These are phyloP conservation scores for Bruchidius siliquastri DNA, from an alignment of 2,888 invertebrate species.

Conservation along the genomic window DNA sequence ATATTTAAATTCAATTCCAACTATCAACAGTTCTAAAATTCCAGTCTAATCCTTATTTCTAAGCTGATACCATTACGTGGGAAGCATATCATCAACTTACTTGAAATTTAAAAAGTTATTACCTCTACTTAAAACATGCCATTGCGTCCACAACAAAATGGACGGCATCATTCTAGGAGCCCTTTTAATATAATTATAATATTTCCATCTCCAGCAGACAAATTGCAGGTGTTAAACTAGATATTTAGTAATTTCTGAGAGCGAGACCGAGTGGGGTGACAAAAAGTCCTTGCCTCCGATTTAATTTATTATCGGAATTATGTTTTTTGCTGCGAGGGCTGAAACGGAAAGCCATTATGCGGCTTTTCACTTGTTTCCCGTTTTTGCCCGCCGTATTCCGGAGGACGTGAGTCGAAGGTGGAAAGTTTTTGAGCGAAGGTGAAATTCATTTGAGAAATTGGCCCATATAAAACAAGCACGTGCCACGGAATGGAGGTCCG, in stretches of 20 bases:
- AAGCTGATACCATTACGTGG: too few relatives aligned
- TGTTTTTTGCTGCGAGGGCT: conserved; percentile 20
- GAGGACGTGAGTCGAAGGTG: neutral
- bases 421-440: conserved; percentile 3
- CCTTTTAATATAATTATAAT: too few relatives aligned
- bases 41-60: too few relatives aligned
- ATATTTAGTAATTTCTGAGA: neutral
- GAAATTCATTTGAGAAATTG: conserved; percentile 4
- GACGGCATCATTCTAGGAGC: too few relatives aligned
- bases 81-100: too few relatives aligned
- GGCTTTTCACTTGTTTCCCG: conserved; percentile 14
- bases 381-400: neutral
- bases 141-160: too few relatives aligned
- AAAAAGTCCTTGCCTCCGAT: conserved; percentile 27
- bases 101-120: too few relatives aligned
- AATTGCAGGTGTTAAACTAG: conserved; percentile 41
- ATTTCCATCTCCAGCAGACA: too few relatives aligned
- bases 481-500: neutral
- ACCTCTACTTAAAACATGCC: too few relatives aligned
- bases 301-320: conserved; percentile 32
- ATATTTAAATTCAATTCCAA: too few relatives aligned
- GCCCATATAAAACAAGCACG: neutral
- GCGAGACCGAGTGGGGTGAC: conserved; percentile 17
- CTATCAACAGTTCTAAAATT: too few relatives aligned
- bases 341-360: conserved; percentile 21